Base-by-base conservation (phyloP, 2,113 vertebrate species). In the Protobothrops mucrosquamatus region DNA sequence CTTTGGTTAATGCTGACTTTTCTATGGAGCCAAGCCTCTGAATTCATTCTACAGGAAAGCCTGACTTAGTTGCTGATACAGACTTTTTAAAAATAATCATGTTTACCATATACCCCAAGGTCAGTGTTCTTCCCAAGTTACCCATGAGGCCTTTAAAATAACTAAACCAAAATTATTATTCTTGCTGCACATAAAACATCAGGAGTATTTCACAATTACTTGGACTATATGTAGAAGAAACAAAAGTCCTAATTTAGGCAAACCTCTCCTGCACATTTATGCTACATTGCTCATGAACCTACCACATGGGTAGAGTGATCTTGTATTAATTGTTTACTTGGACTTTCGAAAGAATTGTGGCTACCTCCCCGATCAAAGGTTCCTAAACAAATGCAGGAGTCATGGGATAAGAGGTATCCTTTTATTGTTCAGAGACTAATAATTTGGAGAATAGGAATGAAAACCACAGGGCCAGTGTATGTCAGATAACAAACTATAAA, bases 41-140 rank as follows among this genome's bases (percentile, higher is more conserved):
- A 48, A 54, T 92, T 93, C 92, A 93, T 93, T 85, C 85, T 43
- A 85, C 88, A 94, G 56, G 39, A 94, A 92, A 93, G 24, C 54
- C 87, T 85, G 85, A 57, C 87, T 94, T 85, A 74, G 89, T 43
- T 93, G 94, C 64, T 87, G 92, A 94, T 92, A 90, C 48, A 64
- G 39, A 26, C 85, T 94, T 94, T 88, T n/a, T 2, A 59, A 85
- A 89, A 89, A 69, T 29, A 6, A 51, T 64, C 61, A 43, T 85
- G 86, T 92, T 51, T 90, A 59, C 88, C 59, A 14, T 46, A 92
- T 48, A 54, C 15, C 56, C 3, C 9, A 7, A 81, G 14, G 54
- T 92, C n/a, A 81, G 26, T 55, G 43, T 69, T 90, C 57, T 85
- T 18, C 89, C 69, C 54, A 90, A 89, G 85, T 92, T 51, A 87